Percentiles rank a stretch among this genome's conserved stretches.
These are phyloP conservation scores for Scylla paramamosain DNA, from an alignment of 1,140 invertebrate species.

Conservation along the genomic window DNA sequence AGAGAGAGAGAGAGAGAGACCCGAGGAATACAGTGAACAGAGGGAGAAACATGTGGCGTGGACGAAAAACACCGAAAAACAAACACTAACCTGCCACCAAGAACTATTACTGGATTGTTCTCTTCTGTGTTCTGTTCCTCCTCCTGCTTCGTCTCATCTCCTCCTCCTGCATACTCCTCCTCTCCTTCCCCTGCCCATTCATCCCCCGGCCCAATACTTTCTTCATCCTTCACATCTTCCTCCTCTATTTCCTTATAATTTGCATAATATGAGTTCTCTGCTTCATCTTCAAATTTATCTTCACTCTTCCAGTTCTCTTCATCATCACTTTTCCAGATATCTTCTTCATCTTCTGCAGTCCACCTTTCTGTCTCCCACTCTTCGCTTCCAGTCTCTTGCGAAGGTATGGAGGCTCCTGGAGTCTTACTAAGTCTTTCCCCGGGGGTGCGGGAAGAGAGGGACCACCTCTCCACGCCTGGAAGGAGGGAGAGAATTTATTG, in stretches of 20 bases:
- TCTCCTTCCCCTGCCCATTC: neutral
- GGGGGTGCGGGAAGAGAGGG: neutral
- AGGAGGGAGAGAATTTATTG: neutral
- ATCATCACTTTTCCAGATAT: neutral
- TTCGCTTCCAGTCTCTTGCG: neutral
- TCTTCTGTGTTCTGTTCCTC: neutral
- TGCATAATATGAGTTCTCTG: neutral
- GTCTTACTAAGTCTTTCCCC: neutral
- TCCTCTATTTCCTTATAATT: neutral
- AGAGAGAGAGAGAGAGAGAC: neutral
- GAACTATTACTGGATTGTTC: neutral
- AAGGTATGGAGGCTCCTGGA: neutral
- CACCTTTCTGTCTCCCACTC: neutral
- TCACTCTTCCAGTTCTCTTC: neutral
- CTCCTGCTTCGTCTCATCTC: constrained; percentile 33
- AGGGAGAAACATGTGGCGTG: neutral
- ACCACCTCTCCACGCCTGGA: neutral
- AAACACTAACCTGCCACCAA: neutral
- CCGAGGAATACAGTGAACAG: neutral
- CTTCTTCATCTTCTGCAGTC: neutral
- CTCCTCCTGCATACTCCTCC: neutral
- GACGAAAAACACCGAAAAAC: neutral
- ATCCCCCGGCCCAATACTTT: neutral
- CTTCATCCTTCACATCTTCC: neutral
- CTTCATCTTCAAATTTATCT: neutral